Evolutionary conservation across 2,888 invertebrate species (phyloP).

Genomic region (Crossocerus cetratus): DNA sequence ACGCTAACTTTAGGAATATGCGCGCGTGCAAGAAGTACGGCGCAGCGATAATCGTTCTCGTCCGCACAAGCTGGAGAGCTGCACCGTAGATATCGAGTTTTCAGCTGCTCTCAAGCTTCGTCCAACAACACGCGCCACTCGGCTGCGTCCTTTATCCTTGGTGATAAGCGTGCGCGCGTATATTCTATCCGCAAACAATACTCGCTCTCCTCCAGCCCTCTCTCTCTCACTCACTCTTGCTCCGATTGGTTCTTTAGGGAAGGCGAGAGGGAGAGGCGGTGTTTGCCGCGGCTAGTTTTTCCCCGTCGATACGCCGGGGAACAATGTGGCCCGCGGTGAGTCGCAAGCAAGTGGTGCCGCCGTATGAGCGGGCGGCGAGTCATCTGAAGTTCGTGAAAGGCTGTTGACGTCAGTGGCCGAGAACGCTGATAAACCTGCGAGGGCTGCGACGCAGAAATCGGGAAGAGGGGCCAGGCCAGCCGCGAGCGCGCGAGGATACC

Average conservation of each 20-base stretch:
- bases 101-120: too few species aligned
- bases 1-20: not conserved
- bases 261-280: not conserved
- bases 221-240: too few species aligned
- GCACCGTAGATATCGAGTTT: too few species aligned
- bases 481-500: slow-evolving; percentile 22
- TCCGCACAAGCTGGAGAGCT: too few species aligned
- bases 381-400: slow-evolving; percentile 37
- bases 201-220: too few species aligned
- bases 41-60: not conserved
- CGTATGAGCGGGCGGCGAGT: slow-evolving; percentile 25
- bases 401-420: slow-evolving; percentile 47
- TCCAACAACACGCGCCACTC: too few species aligned
- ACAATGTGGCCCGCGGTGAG: slow-evolving; percentile 13
- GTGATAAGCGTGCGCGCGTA: too few species aligned
- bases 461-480: not conserved
- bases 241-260: not conserved
- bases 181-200: too few species aligned
- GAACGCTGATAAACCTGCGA: slow-evolving; percentile 53
- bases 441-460: slow-evolving; percentile 44
- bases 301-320: slow-evolving; percentile 41
- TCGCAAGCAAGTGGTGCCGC: slow-evolving; percentile 48
- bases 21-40: not conserved
- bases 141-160: too few species aligned
- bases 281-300: not conserved